Conservation (phyloP, 2,797 vertebrate species). For the Knipowitschia caucasica region DNA sequence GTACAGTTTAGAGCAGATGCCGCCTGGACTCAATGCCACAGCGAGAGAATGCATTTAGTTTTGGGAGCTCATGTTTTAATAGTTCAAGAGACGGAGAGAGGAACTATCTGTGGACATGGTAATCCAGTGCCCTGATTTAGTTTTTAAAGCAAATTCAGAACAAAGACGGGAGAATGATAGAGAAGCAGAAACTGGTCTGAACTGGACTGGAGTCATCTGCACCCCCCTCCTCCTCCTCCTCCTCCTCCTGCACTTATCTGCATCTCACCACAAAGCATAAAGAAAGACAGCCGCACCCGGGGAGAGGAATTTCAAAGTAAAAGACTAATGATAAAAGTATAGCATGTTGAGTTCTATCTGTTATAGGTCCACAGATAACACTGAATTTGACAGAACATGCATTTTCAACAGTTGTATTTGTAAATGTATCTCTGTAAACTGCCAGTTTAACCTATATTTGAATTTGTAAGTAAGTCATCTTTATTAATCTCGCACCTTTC, state of each 20-base stretch:
- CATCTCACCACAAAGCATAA: constrained; percentile 18
- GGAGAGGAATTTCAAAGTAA: neutral
- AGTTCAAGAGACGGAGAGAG: neutral
- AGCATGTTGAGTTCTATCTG: no score
- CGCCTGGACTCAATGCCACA: neutral
- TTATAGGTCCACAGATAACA: no score
- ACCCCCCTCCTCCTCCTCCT: constrained; percentile 25
- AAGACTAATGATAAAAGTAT: neutral
- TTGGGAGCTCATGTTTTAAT: neutral
- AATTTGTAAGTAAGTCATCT: no score
- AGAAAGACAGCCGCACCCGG: neutral
- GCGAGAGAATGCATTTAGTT: neutral
- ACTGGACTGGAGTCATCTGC: constrained; percentile 74
- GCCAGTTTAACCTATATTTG: no score
- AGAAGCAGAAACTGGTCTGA: constrained; percentile 76
- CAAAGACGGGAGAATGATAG: constrained; percentile 45
- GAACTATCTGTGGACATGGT: no score
- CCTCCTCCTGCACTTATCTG: constrained; percentile 21
- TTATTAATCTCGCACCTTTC: no score
- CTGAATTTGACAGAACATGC: no score
- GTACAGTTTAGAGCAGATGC: neutral
- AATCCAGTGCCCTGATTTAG: neutral
- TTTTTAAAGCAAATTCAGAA: neutral
- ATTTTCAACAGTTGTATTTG: no score
- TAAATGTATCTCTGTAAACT: no score